Percentiles rank a stretch among this genome's conserved stretches.
These are phyloP conservation scores for Steinernema carpocapsae DNA, from an alignment of 2,888 invertebrate genomes.

Conservation along the genomic window DNA sequence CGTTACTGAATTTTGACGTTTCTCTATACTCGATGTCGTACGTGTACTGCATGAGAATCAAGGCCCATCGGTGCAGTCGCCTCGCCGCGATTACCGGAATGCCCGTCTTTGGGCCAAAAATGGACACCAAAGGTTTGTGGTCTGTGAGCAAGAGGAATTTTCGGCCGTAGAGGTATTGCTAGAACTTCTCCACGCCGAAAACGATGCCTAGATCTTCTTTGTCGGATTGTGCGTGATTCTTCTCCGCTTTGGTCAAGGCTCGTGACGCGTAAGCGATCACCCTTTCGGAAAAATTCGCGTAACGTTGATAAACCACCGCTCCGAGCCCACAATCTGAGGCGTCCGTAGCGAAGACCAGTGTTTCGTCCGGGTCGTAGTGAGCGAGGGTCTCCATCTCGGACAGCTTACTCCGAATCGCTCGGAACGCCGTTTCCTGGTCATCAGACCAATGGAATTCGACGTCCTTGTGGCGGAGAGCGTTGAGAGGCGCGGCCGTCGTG, in stretches of 20 bases:
- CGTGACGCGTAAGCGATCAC: constrained; percentile 56
- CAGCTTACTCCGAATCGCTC: constrained; percentile 2
- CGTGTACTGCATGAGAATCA: constrained; percentile 69
- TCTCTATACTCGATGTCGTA: constrained; percentile 69
- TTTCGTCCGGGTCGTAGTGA: constrained; percentile 44
- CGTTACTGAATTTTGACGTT: constrained; percentile 69
- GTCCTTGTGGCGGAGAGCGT: constrained; percentile 45
- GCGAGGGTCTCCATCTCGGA: constrained; percentile 36
- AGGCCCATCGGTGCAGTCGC: constrained; percentile 71
- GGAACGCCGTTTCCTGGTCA: constrained; percentile 33
- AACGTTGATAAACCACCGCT: constrained; percentile 57
- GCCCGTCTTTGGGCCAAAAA: constrained; percentile 46
- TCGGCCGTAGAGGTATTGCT: constrained; percentile 70
- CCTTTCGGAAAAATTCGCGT: constrained; percentile 46
- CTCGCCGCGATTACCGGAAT: constrained; percentile 38
- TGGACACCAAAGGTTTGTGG: constrained; percentile 72
- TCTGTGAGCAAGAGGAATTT: constrained; percentile 70
- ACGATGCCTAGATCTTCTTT: constrained; percentile 69
- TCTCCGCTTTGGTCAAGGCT: constrained; percentile 61
- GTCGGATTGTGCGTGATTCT: constrained; percentile 70
- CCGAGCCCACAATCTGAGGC: too few species aligned
- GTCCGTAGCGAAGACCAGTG: constrained; percentile 46
- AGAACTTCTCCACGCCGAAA: constrained; percentile 69
- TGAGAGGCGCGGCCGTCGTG: constrained; percentile 50
- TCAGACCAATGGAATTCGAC: constrained; percentile 32